Base-by-base conservation (phyloP, 2,888 invertebrate species). In the Neuroscelio doddi region DNA sequence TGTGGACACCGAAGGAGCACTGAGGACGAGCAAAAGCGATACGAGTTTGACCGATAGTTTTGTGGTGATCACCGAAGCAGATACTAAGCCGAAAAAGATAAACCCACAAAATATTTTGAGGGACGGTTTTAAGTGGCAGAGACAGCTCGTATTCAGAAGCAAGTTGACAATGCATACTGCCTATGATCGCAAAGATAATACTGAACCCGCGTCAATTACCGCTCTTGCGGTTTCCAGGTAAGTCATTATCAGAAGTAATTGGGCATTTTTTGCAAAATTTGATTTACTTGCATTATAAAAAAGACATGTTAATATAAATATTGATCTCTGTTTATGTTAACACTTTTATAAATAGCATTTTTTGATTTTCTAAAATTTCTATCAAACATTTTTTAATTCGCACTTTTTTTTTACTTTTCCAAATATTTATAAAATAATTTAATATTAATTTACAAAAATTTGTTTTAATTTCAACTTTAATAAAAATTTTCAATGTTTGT, bases 121-220 rank as follows among this genome's bases (percentile, higher is more conserved):
- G 66, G 86, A 87, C 55, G 87, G 94, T 47, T 93, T 94, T 81
- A 91, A 91, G 76, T 98, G 98, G 98, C 92, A 92, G 83, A 90
- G 96, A 57, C 96, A 97, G 79, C 87, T 98, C 70, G 92, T 96
- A 61, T 94, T 97, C 81, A 90, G 97, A 79, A 96, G 96, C 81
- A 97, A 97, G 87, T 86, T 98, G 73, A 98, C 97, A 9, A 97
- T 98, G 97, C 97, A 97, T 85, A 97, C 97, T 53, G 96, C 97
- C 57, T 97, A 94, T 85, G 97, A 97, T 86, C 89, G 98, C 34
- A 95, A 96, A 80, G 98, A 98, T 86, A 99, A 99, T 87, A 92
- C 94, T 0, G 94, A 96, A 83, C 98, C 98, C 59, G 98, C 98
- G 24, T 94, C 97, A 66, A 94, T 99, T 69, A 98, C 98, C 15